Base-by-base conservation (phyloP, 1,140 invertebrate genomes). In the Nylanderia fulva region DNA sequence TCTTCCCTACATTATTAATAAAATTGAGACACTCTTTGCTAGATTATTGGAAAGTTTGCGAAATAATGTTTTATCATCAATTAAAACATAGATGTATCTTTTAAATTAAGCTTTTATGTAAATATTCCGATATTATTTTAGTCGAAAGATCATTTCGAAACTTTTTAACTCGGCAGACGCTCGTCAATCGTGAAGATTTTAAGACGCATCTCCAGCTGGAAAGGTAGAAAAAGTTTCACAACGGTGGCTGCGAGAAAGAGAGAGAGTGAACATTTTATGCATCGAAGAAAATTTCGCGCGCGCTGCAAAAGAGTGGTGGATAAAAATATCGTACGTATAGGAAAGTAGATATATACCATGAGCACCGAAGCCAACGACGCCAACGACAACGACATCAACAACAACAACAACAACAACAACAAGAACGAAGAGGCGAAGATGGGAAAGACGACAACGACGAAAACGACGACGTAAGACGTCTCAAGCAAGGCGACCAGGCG, bases 401-500 rank as follows among this genome's bases (percentile, higher is more conserved):
- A 52, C 63, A 42, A 77, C 72, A 58, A 68, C 72, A 21, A 69
- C 54, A 63, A 56, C 63, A 33, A 79, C 71, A 42, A 86, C 45
- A 24, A 68, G 71, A 21, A 58, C 60, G 48, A 52, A 13, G 21
- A 45, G 82, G 64, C 11, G 82, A 72, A 8, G 64, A 80, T 21
- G 54, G 42, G 21, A 29, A 71, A 52, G 45, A 54, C 66, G 52
- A 85, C 56, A 75, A 85, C 85, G 82, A 90, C 60, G 84, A 88
- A 71, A 72, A 86, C 80, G 85, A 89, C 92, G 93, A 95, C 93
- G 92, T 90, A 92, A 90, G 93, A 95, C 93, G 93, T 95, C 94
- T 95, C 93, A 94, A 94, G 94, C 90, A 94, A 92, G 90, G 86
- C 72, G 85, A 77, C 77, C 88, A 86, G 87, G 86, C 90, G 88